Evolutionary conservation across 2,113 vertebrate genomes (phyloP).

Genomic region (Platichthys flesus): DNA sequence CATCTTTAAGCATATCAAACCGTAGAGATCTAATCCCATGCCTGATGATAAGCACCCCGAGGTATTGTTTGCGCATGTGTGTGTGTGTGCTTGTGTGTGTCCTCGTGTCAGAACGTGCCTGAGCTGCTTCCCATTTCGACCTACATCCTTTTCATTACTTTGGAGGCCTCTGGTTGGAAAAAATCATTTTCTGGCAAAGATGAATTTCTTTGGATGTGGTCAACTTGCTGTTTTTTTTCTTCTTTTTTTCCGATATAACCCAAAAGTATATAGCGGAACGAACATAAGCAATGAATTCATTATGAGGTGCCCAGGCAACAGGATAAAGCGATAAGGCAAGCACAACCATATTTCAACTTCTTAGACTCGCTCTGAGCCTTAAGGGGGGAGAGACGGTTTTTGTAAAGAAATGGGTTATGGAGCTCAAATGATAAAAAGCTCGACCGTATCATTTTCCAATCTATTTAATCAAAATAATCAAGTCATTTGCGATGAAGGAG

Average conservation of each 20-base stretch:
- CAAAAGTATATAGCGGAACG: slow-evolving; percentile 30
- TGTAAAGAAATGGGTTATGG: slow-evolving; percentile 23
- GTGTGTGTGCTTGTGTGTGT: slow-evolving; percentile 15
- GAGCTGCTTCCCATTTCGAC: slow-evolving; percentile 45
- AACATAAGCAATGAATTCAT: slow-evolving; percentile 66
- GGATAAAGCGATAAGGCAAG: slow-evolving; percentile 59
- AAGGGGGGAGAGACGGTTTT: slow-evolving; percentile 18
- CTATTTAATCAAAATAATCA: slow-evolving; percentile 35
- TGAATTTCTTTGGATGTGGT: slow-evolving; percentile 70
- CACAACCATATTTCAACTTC: slow-evolving; percentile 28
- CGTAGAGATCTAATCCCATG: slow-evolving; percentile 60
- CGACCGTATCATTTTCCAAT: slow-evolving; percentile 28
- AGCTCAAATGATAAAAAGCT: slow-evolving; percentile 31
- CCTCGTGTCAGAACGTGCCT: slow-evolving; percentile 25
- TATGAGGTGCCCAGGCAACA: slow-evolving; percentile 58
- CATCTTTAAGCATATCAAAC: slow-evolving; percentile 64
- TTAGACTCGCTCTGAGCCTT: slow-evolving; percentile 5
- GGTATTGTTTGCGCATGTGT: slow-evolving; percentile 33
- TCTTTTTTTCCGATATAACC: slow-evolving; percentile 51
- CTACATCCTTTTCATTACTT: slow-evolving; percentile 65
- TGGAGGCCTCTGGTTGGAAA: slow-evolving; percentile 44
- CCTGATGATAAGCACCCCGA: slow-evolving; percentile 43
- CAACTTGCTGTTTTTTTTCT: slow-evolving; percentile 50
- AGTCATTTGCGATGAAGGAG: slow-evolving; percentile 22
- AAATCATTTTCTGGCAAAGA: slow-evolving; percentile 67